Evolutionary conservation across 2,888 invertebrate genomes (phyloP).

Genomic region (Drosophila rubida): DNA sequence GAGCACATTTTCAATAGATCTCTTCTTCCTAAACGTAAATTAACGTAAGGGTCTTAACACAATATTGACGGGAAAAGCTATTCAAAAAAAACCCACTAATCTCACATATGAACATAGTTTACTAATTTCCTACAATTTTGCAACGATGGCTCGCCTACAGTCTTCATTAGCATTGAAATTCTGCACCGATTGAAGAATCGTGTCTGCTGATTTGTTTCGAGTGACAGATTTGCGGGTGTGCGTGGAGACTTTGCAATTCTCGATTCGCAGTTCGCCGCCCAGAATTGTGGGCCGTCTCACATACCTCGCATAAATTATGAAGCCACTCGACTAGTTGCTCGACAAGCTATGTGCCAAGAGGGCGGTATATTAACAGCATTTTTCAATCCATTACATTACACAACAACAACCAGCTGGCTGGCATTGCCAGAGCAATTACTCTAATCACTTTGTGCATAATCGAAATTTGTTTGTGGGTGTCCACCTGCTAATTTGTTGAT

Average conservation of each 20-base stretch:
- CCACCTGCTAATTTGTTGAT: constrained; percentile 58
- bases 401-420: constrained; percentile 18
- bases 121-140: neutral
- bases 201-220: constrained; percentile 8
- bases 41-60: no score
- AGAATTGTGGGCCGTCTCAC: constrained; percentile 51
- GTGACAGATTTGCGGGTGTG: constrained; percentile 45
- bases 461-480: constrained; percentile 44
- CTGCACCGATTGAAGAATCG: constrained; percentile 15
- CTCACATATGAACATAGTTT: neutral
- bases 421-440: constrained; percentile 36
- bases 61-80: neutral
- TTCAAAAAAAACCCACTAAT: neutral
- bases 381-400: constrained; percentile 12
- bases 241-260: constrained; percentile 32
- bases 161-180: neutral
- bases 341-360: constrained; percentile 16
- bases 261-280: constrained; percentile 13
- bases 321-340: constrained; percentile 22
- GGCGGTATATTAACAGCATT: constrained; percentile 21
- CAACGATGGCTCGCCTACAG: neutral
- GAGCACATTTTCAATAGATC: no score
- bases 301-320: constrained; percentile 68
- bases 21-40: no score
- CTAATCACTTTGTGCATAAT: constrained; percentile 58